Conservation (phyloP, 2,888 invertebrate genomes). For the Caenorhabditis sulstoni region DNA sequence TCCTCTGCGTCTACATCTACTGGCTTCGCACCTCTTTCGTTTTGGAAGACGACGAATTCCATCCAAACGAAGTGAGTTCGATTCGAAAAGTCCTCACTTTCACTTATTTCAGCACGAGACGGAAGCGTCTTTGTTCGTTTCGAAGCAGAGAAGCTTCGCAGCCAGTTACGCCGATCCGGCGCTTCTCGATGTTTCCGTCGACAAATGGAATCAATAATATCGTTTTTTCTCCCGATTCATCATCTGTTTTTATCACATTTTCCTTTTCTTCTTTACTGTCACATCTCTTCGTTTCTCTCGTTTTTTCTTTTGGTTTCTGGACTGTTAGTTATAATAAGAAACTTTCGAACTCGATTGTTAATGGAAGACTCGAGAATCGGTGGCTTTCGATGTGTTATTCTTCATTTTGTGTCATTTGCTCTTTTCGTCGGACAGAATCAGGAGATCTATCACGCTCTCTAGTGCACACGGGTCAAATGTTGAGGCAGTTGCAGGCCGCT, state of each 20-base stretch:
- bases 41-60: constrained; percentile 10
- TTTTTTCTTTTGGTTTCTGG: not conserved
- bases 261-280: not conserved
- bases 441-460: constrained; percentile 43
- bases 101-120: constrained; percentile 28
- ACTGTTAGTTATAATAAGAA: not conserved
- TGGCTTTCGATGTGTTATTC: too few relatives aligned
- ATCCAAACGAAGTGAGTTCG: constrained; percentile 18
- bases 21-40: constrained; percentile 55
- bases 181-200: constrained; percentile 49
- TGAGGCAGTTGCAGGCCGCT: constrained; percentile 41
- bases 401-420: too few relatives aligned
- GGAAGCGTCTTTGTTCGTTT: constrained; percentile 50
- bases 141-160: constrained; percentile 58
- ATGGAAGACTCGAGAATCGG: too few relatives aligned
- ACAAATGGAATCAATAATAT: constrained; percentile 48
- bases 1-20: constrained; percentile 44
- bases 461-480: constrained; percentile 54
- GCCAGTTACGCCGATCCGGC: constrained; percentile 45
- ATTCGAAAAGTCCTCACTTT: too few relatives aligned
- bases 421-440: not conserved
- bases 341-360: too few relatives aligned
- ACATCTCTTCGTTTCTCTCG: not conserved
- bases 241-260: not conserved
- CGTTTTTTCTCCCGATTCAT: not conserved